Base-by-base conservation (phyloP, 2,888 invertebrate genomes). In the Sthenelais limicola region DNA sequence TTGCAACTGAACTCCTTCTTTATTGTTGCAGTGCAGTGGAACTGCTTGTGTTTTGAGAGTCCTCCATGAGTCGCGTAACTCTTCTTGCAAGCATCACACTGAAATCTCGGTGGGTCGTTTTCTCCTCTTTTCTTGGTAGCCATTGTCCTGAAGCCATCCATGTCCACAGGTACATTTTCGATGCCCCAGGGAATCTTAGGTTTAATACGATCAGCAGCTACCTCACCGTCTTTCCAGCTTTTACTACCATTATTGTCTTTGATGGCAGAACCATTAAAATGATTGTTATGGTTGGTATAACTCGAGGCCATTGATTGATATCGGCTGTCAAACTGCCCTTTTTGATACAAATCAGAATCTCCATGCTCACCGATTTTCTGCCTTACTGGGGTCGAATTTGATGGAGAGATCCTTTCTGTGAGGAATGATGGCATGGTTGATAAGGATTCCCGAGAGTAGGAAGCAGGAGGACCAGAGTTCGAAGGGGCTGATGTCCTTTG, bases 11-110 rank as follows among this genome's bases (percentile, higher is more conserved):
- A 97, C 5, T 95, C 93, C 88, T 96, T 97, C 86, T 95, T 93
- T 47, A 86, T 86, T 69, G 94, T 93, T 0, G 94, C 94, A 1
- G 94, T 93, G 86, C 97, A 97, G 84, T 98, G 97, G 88, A 96
- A 97, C 87, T 98, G 96, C 81, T 95, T 93, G 86, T 98, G 98
- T 88, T 98, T 98, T 0, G 94, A 93, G 0, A 98, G 91, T 0
- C 98, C 98, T 15, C 96, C 96, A 86, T 94, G 95, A 0, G 98
- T 98, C 0, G 97, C 96, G 89, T 98, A 98, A 32, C 95, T 95
- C 87, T 98, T 97, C 48, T 94, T 93, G 85, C 98, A 98, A 84
- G 95, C 94, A 0, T 94, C 93, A 87, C 97, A 98, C 51, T 75
- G 74, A 54, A 77, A 79, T 4, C 71, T 1, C 3, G 71, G 71